These are phyloP conservation scores for Pachyseris speciosa DNA, from an alignment of 64 coral and sea anemone species.

Conservation along the genomic window DNA sequence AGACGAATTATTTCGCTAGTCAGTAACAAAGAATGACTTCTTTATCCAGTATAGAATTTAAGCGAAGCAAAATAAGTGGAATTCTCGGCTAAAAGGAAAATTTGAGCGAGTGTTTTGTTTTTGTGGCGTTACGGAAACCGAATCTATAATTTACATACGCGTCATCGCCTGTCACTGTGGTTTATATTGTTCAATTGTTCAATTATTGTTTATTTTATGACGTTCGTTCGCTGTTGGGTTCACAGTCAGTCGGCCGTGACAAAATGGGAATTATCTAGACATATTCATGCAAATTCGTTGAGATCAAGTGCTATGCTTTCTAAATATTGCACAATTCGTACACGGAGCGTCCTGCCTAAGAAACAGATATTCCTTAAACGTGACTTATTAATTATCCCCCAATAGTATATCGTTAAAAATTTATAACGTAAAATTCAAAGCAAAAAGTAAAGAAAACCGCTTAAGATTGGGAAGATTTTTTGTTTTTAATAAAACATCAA, in stretches of 20 bases:
- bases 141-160: slow-evolving; percentile 40
- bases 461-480: background rate
- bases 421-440: slow-evolving; percentile 1
- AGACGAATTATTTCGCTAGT: background rate
- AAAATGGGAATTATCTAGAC: slow-evolving; percentile 32
- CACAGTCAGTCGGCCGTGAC: slow-evolving; percentile 38
- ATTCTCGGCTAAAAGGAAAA: background rate
- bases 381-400: slow-evolving; percentile 17
- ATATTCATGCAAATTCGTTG: slow-evolving; percentile 4
- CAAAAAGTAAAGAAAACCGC: slow-evolving; percentile 11
- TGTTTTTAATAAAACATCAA: slow-evolving; percentile 34
- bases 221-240: slow-evolving; percentile 39
- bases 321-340: slow-evolving; percentile 26
- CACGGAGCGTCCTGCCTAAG: background rate
- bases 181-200: slow-evolving; percentile 59
- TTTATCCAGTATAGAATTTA: background rate
- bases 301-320: background rate
- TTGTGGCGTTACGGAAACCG: slow-evolving; percentile 48
- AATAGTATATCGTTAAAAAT: slow-evolving; percentile 30
- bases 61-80: background rate
- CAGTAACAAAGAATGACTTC: background rate
- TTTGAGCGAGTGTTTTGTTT: slow-evolving; percentile 3
- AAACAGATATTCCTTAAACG: slow-evolving; percentile 1
- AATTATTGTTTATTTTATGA: slow-evolving; percentile 55
- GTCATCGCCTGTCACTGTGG: slow-evolving; percentile 45